These are phyloP conservation scores for Myotis brandtii DNA, from an alignment of 2,113 vertebrate species.

Conservation along the genomic window DNA sequence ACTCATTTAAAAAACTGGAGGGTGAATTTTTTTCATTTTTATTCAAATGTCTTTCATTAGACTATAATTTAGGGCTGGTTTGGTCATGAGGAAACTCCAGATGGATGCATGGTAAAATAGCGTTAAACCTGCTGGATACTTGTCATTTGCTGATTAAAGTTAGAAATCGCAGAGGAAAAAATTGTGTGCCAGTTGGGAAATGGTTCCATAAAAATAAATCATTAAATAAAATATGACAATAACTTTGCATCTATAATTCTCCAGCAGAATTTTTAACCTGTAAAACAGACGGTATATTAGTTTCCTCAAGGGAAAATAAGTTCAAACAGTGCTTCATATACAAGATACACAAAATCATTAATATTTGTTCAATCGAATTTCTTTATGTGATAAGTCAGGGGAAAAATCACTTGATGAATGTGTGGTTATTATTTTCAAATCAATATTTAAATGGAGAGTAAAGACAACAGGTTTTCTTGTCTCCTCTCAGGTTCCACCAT, in stretches of 20 bases:
- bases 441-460: not conserved
- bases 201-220: constrained; percentile 69
- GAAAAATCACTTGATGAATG: not conserved
- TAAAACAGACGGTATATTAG: not conserved
- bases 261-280: constrained; percentile 8
- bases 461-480: not conserved
- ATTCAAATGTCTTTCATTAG: not conserved
- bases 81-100: constrained; percentile 47
- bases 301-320: not conserved
- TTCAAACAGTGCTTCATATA: not conserved
- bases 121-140: constrained; percentile 58
- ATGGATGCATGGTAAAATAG: constrained; percentile 45
- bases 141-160: constrained; percentile 66
- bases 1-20: not conserved
- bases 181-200: constrained; percentile 58
- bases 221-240: constrained; percentile 60
- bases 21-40: not conserved
- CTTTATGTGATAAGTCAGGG: not conserved
- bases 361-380: constrained; percentile 4
- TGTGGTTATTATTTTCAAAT: not conserved
- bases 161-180: constrained; percentile 24
- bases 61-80: not conserved
- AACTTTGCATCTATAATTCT: constrained; percentile 46
- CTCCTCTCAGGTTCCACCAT: not conserved
- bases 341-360: not conserved